Evolutionary conservation across 1,140 invertebrate genomes (phyloP).

Genomic region (Pseudomyrmex sp.): DNA sequence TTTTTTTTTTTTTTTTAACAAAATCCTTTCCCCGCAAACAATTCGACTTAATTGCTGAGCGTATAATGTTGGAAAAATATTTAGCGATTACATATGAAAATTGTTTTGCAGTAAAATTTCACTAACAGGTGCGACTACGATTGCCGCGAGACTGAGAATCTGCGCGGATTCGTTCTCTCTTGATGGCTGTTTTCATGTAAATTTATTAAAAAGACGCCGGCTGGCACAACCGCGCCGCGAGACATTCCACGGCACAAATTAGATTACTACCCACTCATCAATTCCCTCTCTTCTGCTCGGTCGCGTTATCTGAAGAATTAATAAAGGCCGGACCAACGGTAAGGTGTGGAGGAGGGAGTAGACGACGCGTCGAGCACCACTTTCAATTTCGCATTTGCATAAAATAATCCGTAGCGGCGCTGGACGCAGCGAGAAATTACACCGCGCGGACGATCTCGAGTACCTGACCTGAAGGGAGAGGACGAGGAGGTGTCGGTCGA

Average conservation of each 20-base stretch:
- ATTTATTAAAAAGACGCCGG: conserved; percentile 72
- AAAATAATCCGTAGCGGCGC: conserved; percentile 69
- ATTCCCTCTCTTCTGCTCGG: conserved; percentile 61
- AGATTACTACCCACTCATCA: conserved; percentile 75
- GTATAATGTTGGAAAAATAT: too few species aligned
- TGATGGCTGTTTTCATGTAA: conserved; percentile 69
- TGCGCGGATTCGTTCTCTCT: conserved; percentile 11
- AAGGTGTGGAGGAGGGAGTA: neutral
- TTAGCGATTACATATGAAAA: too few species aligned
- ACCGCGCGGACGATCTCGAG: conserved; percentile 53
- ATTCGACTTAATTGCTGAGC: too few species aligned
- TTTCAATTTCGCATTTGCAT: conserved; percentile 75
- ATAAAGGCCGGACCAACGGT: conserved; percentile 65
- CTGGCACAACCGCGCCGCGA: conserved; percentile 50
- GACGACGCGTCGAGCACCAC: conserved; percentile 58
- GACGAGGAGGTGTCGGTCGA: conserved; percentile 11
- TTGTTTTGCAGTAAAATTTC: too few species aligned
- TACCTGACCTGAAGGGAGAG: neutral
- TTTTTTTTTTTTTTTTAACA: too few species aligned
- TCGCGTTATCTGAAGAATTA: conserved; percentile 75
- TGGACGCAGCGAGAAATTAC: conserved; percentile 72
- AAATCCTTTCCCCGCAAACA: too few species aligned
- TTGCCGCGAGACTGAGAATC: conserved; percentile 46
- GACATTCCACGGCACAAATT: conserved; percentile 67
- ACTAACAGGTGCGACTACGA: neutral